Evolutionary conservation across 2,797 vertebrate species (phyloP).

Genomic region (Trachurus trachurus): DNA sequence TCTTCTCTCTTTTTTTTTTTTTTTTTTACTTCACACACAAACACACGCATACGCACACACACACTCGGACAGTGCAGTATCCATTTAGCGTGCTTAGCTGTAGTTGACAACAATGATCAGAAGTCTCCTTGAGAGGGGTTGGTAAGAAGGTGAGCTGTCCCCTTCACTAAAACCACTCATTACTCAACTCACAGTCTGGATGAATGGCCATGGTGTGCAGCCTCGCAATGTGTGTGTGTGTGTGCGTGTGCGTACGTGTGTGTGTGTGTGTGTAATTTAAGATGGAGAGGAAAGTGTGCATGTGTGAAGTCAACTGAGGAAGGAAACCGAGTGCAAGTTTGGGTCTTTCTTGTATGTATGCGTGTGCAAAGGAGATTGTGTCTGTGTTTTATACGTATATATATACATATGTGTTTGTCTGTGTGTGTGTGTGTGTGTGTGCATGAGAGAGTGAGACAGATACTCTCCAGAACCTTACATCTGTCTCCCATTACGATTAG

Average conservation of each 20-base stretch:
- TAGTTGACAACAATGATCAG: slow-evolving; percentile 85
- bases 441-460: background rate
- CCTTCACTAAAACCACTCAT: slow-evolving; percentile 82
- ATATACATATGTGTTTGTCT: slow-evolving; percentile 12
- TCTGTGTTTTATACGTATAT: slow-evolving; percentile 11
- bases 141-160: slow-evolving; percentile 86
- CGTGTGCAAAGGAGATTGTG: slow-evolving; percentile 38
- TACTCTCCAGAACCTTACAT: slow-evolving; percentile 67
- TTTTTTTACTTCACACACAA: slow-evolving; percentile 9
- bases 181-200: slow-evolving; percentile 78
- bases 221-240: slow-evolving; percentile 43
- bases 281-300: slow-evolving; percentile 26
- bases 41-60: slow-evolving; percentile 23
- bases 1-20: background rate
- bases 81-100: slow-evolving; percentile 78
- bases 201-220: slow-evolving; percentile 72
- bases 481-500: slow-evolving; percentile 77
- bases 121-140: slow-evolving; percentile 84
- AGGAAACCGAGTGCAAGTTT: slow-evolving; percentile 22
- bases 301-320: slow-evolving; percentile 39
- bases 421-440: slow-evolving; percentile 7
- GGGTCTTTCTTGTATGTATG: slow-evolving; percentile 14
- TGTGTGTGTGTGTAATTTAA: slow-evolving; percentile 51
- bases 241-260: slow-evolving; percentile 48
- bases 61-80: slow-evolving; percentile 56